Percentiles rank a stretch among this genome's conserved stretches.
Evolutionary conservation across 2,888 invertebrate genomes (phyloP).

Genomic region (Brachycybe producta): DNA sequence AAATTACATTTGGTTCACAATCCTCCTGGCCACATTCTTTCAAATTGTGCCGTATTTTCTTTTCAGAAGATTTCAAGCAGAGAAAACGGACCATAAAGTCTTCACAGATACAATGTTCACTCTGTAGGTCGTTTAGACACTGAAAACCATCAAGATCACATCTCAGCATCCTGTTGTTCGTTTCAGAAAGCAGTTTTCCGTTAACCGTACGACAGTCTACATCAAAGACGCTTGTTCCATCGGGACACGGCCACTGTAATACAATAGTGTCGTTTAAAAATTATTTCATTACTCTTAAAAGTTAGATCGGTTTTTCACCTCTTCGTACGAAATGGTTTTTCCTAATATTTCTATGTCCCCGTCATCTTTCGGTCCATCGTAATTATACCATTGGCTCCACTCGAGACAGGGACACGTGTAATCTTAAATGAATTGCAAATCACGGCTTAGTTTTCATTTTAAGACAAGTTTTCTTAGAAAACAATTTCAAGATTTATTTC

Average conservation of each 20-base stretch:
- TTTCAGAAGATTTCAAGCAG: constrained; percentile 8
- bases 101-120: constrained; percentile 4
- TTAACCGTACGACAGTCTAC: constrained; percentile 11
- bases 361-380: constrained; percentile 8
- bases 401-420: constrained; percentile 1
- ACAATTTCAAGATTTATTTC: background rate
- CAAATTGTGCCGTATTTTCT: too few relatives aligned
- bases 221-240: constrained; percentile 4
- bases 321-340: background rate
- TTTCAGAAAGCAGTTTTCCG: background rate
- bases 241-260: constrained; percentile 13
- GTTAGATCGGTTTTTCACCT: background rate
- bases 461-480: background rate
- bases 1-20: too few relatives aligned
- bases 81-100: constrained; percentile 12
- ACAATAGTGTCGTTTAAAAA: background rate
- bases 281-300: background rate
- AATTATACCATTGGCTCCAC: constrained; percentile 13
- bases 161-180: constrained; percentile 4
- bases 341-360: constrained; percentile 12
- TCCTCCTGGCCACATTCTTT: too few relatives aligned
- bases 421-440: background rate
- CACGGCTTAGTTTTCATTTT: background rate
- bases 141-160: constrained; percentile 10
- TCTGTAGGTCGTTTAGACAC: constrained; percentile 5